Evolutionary conservation across 2,113 vertebrate genomes (phyloP), one percentile per base, ranked within the genome.

Genomic region (Mormyrus lacerda): DNA sequence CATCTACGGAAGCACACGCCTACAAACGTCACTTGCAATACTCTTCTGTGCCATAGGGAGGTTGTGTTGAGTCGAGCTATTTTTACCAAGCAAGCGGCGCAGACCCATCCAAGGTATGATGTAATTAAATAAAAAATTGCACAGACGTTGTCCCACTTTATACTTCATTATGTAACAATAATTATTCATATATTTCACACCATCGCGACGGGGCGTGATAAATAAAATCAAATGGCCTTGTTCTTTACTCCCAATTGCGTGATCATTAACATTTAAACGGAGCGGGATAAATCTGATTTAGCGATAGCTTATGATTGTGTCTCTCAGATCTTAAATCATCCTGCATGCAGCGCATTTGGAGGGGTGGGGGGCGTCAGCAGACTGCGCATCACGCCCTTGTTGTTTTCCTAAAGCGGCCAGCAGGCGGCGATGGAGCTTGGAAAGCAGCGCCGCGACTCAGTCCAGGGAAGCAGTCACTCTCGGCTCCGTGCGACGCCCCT

Each of bases 51-150:
- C 82, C 92, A 92, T 87, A 76, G 58, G 89, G 89, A 50, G 91
- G 89, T 89, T 87, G 45, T 10, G 61, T 87, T 89, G 87, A 61
- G 45, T 45, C 79, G 87, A 88, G 50, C 27, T 65, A 39, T 76
- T 82, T 84, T 47, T 21, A 84, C 82, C 82, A 84, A 47, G 82
- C 44, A 10, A 47, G 3, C 39, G 2, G 44, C 39, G 44, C 48
- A 31, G 48, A 53, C 10, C 48, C 15, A 44, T 61, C 53, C 55
- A 61, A 42, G 21, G 89, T 84, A 92, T 93, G 92, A 93, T 91
- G 92, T 93, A 92, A 93, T 93, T 91, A 91, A 92, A 91, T 92
- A 92, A 91, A 90, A 82, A 92, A 92, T 85, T 55, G 76, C 73
- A 82, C 42, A 84, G 50, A 53, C 21, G 58, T 7, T 73, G 61